These are phyloP conservation scores for Leuciscus waleckii DNA, from an alignment of 2,797 vertebrate genomes.

Conservation along the genomic window DNA sequence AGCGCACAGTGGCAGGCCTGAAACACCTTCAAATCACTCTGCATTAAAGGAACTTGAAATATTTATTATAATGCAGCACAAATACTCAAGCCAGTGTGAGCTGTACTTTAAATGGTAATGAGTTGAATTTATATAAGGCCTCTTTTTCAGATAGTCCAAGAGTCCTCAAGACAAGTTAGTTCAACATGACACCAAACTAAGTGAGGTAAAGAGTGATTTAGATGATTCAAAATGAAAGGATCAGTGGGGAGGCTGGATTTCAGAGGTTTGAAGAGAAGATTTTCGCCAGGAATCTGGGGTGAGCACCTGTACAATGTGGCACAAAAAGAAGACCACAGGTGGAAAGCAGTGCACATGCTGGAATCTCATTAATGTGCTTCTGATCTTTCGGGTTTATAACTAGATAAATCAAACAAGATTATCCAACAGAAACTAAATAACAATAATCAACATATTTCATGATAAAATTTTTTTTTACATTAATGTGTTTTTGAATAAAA, in stretches of 20 bases:
- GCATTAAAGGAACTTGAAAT: slow-evolving; percentile 26
- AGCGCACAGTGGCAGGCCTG: slow-evolving; percentile 41
- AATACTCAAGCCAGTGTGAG: slow-evolving; percentile 32
- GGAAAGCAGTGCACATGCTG: background rate
- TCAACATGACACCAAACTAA: slow-evolving; percentile 7
- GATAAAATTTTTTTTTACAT: background rate
- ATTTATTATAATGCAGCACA: slow-evolving; percentile 47
- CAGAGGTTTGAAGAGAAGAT: slow-evolving; percentile 32
- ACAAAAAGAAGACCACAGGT: slow-evolving; percentile 36
- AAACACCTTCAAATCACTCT: slow-evolving; percentile 49
- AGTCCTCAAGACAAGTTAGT: slow-evolving; percentile 14
- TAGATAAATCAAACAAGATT: slow-evolving; percentile 58
- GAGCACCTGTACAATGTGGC: slow-evolving; percentile 42
- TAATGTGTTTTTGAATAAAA: background rate
- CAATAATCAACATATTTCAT: background rate
- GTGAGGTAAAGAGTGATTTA: slow-evolving; percentile 52
- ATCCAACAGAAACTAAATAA: background rate
- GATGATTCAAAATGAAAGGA: slow-evolving; percentile 38
- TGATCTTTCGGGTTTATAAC: slow-evolving; percentile 54
- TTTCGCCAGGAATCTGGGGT: slow-evolving; percentile 41
- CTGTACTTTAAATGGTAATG: slow-evolving; percentile 54
- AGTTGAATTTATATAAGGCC: slow-evolving; percentile 39
- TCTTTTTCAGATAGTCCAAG: slow-evolving; percentile 8
- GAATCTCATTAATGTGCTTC: slow-evolving; percentile 42
- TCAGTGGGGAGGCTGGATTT: slow-evolving; percentile 43